Evolutionary conservation across 2,888 invertebrate species (phyloP), one percentile per base, ranked within the genome.

Genomic region (Glaucopsyche alexis): DNA sequence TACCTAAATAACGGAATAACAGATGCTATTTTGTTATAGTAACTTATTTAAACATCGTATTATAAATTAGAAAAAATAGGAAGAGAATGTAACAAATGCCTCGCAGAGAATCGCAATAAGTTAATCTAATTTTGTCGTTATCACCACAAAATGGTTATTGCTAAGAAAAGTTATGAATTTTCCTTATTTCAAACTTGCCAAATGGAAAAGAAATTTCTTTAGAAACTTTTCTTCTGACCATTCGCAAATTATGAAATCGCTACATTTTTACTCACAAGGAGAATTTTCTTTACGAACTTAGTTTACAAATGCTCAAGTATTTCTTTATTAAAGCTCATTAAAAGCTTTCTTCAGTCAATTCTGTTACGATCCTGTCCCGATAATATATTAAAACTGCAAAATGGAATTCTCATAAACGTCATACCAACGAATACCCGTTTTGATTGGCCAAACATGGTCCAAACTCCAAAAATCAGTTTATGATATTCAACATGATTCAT

Each of bases 301-400:
- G 11, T 60, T 60, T 60, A 29, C 13, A 60, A 55, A 29, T 14
- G 60, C 60, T 60, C 60, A 60, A 29, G 29, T 29, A 29, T 60
- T 60, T 60, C 60, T 38, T 60, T 60, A 14, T 55, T 38, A 13
- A 60, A 38, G 29, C 60, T 13, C 60, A 60, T 60, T 60, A 38
- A 50, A 60, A 38, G 60, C 60, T 38, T 60, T 60, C 60, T 7
- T 13, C 13, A 60, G 60, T 29, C 29, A 4, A 13, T 60, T 29
- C 38, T 19, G 29, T 29, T 29, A 29, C 29, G 29, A 29, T 29
- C 29, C 29, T 3, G 29, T 29, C 29, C 29, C 29, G 29, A 29
- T 29, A 29, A 29, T 29, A 29, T 29, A 4, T 29, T 29, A 29
- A 29, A 29, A 29, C 29, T 29, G 29, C 29, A 29, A 29, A 29